A percentile compares a stretch with the other conserved stretches of the same genome.
Evolutionary conservation across 64 coral and sea anemone genomes (phyloP).

Genomic region (Dendronephthya gigantea): DNA sequence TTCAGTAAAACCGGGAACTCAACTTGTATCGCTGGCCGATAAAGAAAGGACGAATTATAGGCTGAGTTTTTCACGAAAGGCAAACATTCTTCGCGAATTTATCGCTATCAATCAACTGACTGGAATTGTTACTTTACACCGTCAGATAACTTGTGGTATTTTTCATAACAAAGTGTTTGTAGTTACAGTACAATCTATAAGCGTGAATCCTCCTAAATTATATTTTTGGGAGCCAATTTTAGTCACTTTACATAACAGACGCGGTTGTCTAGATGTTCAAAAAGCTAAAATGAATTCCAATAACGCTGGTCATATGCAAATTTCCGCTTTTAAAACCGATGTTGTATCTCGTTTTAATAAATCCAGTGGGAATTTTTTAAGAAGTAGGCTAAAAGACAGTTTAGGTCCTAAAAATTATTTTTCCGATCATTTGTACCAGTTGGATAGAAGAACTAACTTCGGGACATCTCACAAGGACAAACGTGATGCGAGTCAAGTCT

Average conservation of each 20-base stretch:
- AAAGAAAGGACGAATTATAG: slow-evolving; percentile 4
- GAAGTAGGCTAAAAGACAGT: not conserved
- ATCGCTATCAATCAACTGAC: not conserved
- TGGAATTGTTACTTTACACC: not conserved
- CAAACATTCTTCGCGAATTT: not conserved
- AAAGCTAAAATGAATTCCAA: not conserved
- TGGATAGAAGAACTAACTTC: not conserved
- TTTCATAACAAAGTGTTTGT: not conserved
- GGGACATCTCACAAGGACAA: not conserved
- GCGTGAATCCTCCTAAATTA: not conserved
- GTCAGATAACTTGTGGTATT: not conserved
- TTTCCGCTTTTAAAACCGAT: not conserved
- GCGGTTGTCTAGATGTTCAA: not conserved
- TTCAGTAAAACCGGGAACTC: not conserved
- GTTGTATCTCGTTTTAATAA: not conserved
- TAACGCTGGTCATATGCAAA: not conserved
- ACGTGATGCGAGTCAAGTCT: no score
- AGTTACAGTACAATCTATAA: not conserved
- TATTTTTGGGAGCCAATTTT: not conserved
- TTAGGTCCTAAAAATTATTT: not conserved
- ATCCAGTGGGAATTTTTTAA: not conserved
- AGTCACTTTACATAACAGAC: not conserved
- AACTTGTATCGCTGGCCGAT: not conserved
- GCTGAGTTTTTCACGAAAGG: not conserved
- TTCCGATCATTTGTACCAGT: not conserved